Evolutionary conservation across 2,113 vertebrate species (phyloP), one percentile per base, ranked within the genome.

Genomic region (Piprites chloris): DNA sequence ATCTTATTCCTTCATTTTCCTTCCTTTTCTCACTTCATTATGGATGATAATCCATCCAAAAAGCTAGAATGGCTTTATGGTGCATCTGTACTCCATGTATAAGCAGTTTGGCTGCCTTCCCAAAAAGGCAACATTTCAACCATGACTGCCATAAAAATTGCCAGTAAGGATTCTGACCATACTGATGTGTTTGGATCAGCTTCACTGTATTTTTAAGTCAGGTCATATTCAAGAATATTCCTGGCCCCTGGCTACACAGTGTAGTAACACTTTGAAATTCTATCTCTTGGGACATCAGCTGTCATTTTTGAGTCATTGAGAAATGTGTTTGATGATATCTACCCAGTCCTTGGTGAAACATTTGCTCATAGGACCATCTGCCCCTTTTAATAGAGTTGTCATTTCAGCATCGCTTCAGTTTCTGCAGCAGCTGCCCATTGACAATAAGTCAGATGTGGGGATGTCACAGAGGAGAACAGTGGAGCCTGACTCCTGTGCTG

Each of bases 321-420:
- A 94, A 90, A 87, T 23, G 37, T 86, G 41, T 87, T 89, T 94
- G 79, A 77, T 91, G 83, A 44, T 86, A 68, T 16, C 83, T 90
- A 15, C 32, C 32, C 53, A 63, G 68, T 94, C 93, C 83, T 95
- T 78, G 86, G 93, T 93, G 96, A 78, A 90, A 78, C 68, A 77
- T 92, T 94, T 90, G 82, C 90, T 92, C 32, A 10, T 33, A 81
- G 69, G 81, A 73, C 84, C 96, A 95, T 95, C 93, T 96, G 93
- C 83, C 94, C 62, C 80, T 92, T 87, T 87, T 90, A 93, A 88
- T 37, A 86, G 95, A 96, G 90, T 85, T 95, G 87, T 95, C 88
- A 69, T 90, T 93, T 84, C 66, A 72, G 47, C 80, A 65, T 75
- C 0, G 1, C 83, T 93, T 78, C 79, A 49, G 23, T 93, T 95